These are phyloP conservation scores for Protophormia terraenovae DNA, from an alignment of 2,888 invertebrate species.

Conservation along the genomic window DNA sequence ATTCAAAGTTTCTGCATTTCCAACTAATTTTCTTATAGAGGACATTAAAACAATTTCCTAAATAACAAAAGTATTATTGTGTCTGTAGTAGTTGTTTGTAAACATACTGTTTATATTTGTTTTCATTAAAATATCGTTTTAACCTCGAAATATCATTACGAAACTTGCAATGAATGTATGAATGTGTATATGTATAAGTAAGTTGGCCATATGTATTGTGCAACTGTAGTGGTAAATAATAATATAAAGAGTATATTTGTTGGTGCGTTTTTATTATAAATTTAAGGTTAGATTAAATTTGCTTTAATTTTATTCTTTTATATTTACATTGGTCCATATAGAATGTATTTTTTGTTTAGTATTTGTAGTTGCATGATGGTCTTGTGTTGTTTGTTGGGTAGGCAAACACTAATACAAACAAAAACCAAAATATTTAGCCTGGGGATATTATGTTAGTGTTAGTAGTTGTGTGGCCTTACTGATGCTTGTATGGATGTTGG, in stretches of 20 bases:
- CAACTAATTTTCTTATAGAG: background rate
- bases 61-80: constrained; percentile 21
- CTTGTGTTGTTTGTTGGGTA: background rate
- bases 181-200: background rate
- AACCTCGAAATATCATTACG: constrained; percentile 45
- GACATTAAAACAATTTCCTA: constrained; percentile 8
- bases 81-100: background rate
- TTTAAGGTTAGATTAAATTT: background rate
- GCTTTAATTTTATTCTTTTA: background rate
- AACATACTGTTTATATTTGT: constrained; percentile 1
- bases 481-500: constrained; percentile 17
- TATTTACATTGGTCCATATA: background rate
- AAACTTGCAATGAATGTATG: background rate
- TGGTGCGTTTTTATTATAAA: background rate
- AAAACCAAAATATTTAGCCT: constrained; percentile 15
- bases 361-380: background rate
- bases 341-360: background rate
- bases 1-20: no score
- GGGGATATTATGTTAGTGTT: constrained; percentile 2
- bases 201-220: background rate
- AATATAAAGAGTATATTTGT: background rate
- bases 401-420: background rate
- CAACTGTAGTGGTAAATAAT: background rate
- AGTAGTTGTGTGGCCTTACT: background rate
- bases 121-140: constrained; percentile 59